A percentile compares a stretch with the other conserved stretches of the same genome.
Evolutionary conservation across 2,797 vertebrate genomes (phyloP).

Genomic region (Hemitrygon akajei): DNA sequence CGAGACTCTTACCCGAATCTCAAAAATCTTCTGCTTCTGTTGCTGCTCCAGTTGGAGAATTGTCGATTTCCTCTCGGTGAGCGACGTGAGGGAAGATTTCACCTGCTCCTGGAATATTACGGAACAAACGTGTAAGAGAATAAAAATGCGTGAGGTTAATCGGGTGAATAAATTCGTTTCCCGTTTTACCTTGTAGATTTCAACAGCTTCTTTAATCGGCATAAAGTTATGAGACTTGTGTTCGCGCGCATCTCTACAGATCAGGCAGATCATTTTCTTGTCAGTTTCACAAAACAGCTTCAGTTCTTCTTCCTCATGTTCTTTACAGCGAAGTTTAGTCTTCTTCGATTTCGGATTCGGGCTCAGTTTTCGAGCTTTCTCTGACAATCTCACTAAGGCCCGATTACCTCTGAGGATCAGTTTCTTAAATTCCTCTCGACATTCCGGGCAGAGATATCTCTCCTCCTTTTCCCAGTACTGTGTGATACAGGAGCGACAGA

Average conservation of each 20-base stretch:
- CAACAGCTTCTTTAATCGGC: neutral
- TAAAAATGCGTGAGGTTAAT: neutral
- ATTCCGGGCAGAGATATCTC: neutral
- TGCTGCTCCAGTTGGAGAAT: neutral
- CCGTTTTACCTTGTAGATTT: neutral
- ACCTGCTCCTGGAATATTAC: neutral
- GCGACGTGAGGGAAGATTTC: neutral
- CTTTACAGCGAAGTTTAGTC: too few species aligned
- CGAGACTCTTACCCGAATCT: neutral
- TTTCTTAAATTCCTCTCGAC: neutral
- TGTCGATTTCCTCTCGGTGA: neutral
- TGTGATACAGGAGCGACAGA: neutral
- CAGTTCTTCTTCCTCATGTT: too few species aligned
- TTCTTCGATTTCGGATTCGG: too few species aligned
- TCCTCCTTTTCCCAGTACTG: neutral
- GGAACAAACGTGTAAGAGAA: neutral
- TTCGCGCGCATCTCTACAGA: neutral
- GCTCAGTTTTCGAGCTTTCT: neutral
- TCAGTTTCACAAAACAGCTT: too few species aligned
- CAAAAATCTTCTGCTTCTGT: neutral
- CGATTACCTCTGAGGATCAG: neutral
- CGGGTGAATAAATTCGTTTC: too few species aligned
- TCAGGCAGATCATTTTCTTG: neutral
- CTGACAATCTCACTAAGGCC: neutral
- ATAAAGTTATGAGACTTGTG: neutral